Evolutionary conservation across 2,113 vertebrate genomes (phyloP).

Genomic region (Rallus limicola): DNA sequence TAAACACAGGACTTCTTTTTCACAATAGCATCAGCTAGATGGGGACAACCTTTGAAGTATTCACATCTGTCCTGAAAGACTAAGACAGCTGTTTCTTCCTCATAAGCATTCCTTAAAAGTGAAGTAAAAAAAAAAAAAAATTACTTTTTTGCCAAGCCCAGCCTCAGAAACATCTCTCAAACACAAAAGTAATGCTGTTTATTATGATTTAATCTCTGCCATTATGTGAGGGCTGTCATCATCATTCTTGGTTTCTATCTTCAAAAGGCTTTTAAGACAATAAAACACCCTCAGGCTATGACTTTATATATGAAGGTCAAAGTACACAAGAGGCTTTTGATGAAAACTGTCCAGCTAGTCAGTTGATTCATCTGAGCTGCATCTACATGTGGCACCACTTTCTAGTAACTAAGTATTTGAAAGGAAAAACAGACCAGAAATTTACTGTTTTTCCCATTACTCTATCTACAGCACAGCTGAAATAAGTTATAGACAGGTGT

Average conservation of each 20-base stretch:
- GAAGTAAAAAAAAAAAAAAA: not conserved
- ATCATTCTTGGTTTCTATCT: constrained; percentile 6
- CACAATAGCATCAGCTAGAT: not conserved
- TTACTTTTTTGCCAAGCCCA: fast-evolving
- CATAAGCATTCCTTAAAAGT: not conserved
- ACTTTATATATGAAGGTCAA: not conserved
- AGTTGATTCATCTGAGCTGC: not conserved
- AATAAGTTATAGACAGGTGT: not conserved
- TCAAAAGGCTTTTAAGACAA: not conserved
- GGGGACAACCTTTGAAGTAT: not conserved
- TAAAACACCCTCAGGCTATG: not conserved
- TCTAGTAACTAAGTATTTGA: not conserved
- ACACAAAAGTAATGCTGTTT: not conserved
- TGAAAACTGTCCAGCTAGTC: not conserved
- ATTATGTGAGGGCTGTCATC: not conserved
- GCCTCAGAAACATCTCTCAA: not conserved
- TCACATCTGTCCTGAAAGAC: not conserved
- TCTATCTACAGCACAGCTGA: not conserved
- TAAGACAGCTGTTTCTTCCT: not conserved
- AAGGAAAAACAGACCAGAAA: not conserved
- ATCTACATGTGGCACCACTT: not conserved
- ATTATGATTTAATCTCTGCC: not conserved
- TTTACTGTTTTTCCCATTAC: not conserved
- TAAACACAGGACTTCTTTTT: not conserved
- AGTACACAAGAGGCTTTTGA: not conserved